Evolutionary conservation across 1,140 invertebrate genomes (phyloP).

Genomic region (Ditylenchus dipsaci): DNA sequence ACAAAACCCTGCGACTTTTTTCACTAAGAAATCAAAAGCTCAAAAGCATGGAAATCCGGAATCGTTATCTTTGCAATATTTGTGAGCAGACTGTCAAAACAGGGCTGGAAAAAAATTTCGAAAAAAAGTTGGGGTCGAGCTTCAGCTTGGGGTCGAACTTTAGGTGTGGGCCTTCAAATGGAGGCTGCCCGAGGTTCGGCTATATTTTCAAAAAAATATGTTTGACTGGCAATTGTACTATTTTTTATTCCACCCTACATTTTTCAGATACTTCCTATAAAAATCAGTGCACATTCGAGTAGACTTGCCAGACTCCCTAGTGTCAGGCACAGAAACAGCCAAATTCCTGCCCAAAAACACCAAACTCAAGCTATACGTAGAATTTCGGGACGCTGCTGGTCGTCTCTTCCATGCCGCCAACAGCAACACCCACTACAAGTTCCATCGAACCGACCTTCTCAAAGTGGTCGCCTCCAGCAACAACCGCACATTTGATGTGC

Average conservation of each 20-base stretch:
- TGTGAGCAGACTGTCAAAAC: not conserved
- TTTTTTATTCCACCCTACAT: not conserved
- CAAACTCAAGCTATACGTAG: not conserved
- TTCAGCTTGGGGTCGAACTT: too few species aligned
- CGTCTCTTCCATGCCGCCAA: not conserved
- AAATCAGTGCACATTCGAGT: not conserved
- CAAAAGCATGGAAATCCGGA: too few species aligned
- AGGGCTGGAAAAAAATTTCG: not conserved
- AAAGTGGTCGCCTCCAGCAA: not conserved
- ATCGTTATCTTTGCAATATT: too few species aligned
- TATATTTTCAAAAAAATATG: too few species aligned
- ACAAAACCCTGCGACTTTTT: too few species aligned
- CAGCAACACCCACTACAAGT: conserved; percentile 1
- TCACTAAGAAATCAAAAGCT: too few species aligned
- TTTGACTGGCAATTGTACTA: too few species aligned
- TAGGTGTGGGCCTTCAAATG: too few species aligned
- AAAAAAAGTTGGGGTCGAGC: not conserved
- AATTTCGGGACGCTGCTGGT: not conserved
- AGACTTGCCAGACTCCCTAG: not conserved
- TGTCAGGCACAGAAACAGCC: not conserved
- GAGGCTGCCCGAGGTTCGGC: too few species aligned
- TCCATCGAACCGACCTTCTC: conserved; percentile 2
- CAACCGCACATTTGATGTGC: conserved; percentile 2
- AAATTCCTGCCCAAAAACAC: not conserved
- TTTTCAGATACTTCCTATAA: not conserved